Evolutionary conservation across 2,797 vertebrate genomes (phyloP).

Genomic region (Tenualosa ilisha): DNA sequence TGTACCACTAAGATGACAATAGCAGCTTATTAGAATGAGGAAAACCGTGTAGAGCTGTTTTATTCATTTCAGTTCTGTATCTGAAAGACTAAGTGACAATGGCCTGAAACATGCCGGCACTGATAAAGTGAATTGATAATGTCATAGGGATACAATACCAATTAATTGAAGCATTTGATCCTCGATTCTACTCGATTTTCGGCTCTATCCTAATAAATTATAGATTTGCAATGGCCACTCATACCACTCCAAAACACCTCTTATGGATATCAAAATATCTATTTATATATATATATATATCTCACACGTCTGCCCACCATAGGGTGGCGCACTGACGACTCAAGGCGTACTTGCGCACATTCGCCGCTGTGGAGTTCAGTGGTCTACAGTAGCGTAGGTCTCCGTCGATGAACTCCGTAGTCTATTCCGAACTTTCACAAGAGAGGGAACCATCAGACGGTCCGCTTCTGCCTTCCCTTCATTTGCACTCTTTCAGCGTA

Average conservation of each 20-base stretch:
- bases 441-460: slow-evolving; percentile 25
- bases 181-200: too few relatives aligned
- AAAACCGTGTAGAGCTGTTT: too few relatives aligned
- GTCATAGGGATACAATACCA: too few relatives aligned
- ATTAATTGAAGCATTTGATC: too few relatives aligned
- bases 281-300: background rate
- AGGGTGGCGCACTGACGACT: slow-evolving; percentile 35
- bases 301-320: slow-evolving; percentile 24
- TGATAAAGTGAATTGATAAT: too few relatives aligned
- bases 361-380: background rate
- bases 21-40: too few relatives aligned
- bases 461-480: background rate
- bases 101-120: too few relatives aligned
- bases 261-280: background rate
- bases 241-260: background rate
- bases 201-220: background rate
- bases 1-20: too few relatives aligned
- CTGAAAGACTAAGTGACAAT: too few relatives aligned
- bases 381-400: slow-evolving; percentile 4
- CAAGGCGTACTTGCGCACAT: slow-evolving; percentile 6
- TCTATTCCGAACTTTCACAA: slow-evolving; percentile 39
- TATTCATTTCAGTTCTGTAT: too few relatives aligned
- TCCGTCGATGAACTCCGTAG: slow-evolving; percentile 30
- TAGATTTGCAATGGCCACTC: background rate
- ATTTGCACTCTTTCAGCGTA: slow-evolving; percentile 9